Base-by-base conservation (phyloP, 2,888 invertebrate species). In the Nephrotoma guestfalica region DNA sequence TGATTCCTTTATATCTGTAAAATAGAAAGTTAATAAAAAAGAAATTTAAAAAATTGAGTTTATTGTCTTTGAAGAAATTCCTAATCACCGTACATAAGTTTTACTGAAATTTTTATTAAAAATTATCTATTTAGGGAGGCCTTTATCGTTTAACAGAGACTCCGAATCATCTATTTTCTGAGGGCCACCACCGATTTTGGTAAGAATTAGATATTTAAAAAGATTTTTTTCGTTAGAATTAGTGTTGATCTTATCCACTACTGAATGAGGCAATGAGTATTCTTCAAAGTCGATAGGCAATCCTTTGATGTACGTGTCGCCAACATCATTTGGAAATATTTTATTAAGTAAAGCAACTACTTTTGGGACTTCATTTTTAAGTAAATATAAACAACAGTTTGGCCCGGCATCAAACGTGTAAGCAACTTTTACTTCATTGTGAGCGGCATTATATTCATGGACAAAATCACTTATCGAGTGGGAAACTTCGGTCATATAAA, bases 401-500 rank as follows among this genome's bases (percentile, higher is more conserved):
- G 99, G 97, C 5, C 99, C 99, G 86, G 99, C 99, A 93, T 99
- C 99, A 93, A 97, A 99, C 15, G 99, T 99, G 90, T 99, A 99
- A 0, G 98, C 98, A 6, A 97, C 96, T 92, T 94, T 95, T 18
- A 92, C 91, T 87, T 92, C 90, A n/a, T 94, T 94, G 89, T 92
- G 93, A 41, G 93, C 91, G 83, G 94, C 92, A 91, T 99, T 99
- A 90, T 96, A 98, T 30, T 93, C 92, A 91, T 99, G 97, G 86
- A 99, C 93, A 87, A 98, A 92, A 87, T 95, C 93, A 4, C 96
- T 93, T 86, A 99, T 95, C 41, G 93, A 92, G 90, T 96, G 95
- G 0, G 99, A 99, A 0, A 94, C 93, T 89, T 97, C 96, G 89
- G 96, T 98, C 95, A 99, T 94, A 90, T 99, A 99, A 13, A 95